Conservation (phyloP, 2,888 invertebrate species). For the Syrista parreyssii region DNA sequence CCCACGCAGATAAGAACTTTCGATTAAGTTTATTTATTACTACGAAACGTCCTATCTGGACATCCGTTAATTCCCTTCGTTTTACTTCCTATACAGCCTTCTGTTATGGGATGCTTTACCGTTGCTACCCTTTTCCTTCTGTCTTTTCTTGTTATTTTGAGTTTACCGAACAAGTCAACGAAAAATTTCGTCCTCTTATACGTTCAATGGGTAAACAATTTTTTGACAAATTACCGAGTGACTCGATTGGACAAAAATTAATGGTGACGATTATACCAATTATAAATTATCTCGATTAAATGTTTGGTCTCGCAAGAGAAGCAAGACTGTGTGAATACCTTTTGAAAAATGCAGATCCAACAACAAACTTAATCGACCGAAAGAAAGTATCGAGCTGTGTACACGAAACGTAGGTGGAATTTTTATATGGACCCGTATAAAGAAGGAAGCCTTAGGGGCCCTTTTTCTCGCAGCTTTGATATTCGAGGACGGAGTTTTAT, state of each 20-base stretch:
- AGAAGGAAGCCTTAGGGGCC: conserved; percentile 1
- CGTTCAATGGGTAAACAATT: background rate
- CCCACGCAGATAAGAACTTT: conserved; percentile 9
- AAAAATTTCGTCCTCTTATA: background rate
- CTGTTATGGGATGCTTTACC: background rate
- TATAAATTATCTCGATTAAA: background rate
- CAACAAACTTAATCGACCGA: background rate
- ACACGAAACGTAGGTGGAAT: background rate
- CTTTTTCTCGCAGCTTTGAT: background rate
- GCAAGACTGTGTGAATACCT: background rate
- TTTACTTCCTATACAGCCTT: background rate
- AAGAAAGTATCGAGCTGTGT: background rate
- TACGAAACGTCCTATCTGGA: conserved; percentile 1
- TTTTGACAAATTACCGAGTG: background rate
- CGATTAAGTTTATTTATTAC: conserved; percentile 7
- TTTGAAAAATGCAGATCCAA: background rate
- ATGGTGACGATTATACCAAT: background rate
- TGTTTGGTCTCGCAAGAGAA: background rate
- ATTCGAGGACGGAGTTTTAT: conserved; percentile 7
- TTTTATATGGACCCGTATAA: background rate
- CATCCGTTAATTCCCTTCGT: background rate
- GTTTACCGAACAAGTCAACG: background rate
- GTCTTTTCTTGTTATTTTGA: background rate
- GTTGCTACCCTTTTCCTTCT: background rate
- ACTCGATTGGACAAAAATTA: background rate